Percentiles rank a stretch among this genome's conserved stretches.
Conservation (phyloP, 2,888 invertebrate species). For the Perizoma affinitatum region DNA sequence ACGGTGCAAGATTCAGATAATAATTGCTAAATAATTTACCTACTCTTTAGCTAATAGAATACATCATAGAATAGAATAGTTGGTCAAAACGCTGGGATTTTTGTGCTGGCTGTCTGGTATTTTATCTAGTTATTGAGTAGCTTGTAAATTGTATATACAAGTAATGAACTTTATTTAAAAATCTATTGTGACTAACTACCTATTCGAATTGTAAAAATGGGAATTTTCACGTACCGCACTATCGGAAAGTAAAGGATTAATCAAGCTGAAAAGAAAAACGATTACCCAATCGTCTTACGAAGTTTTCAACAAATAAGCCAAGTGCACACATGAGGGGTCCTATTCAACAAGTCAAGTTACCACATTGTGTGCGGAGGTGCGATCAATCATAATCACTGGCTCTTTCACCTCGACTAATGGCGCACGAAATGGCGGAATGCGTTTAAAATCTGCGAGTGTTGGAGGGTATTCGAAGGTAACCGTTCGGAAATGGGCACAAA, state of each 20-base stretch:
- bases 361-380: constrained; percentile 64
- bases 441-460: constrained; percentile 79
- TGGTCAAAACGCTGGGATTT: no score
- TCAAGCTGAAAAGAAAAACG: constrained; percentile 39
- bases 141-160: no score
- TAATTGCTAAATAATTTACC: neutral
- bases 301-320: constrained; percentile 65
- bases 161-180: no score
- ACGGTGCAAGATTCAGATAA: constrained; percentile 10
- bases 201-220: no score
- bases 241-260: constrained; percentile 43
- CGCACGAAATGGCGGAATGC: constrained; percentile 79
- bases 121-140: no score
- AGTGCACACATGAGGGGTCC: constrained; percentile 70
- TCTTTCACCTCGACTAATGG: constrained; percentile 83
- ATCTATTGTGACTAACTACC: no score
- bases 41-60: no score
- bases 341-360: constrained; percentile 77
- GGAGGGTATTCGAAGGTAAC: constrained; percentile 76
- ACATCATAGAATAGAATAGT: no score
- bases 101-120: no score
- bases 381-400: constrained; percentile 83
- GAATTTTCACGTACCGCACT: no score
- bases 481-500: constrained; percentile 78
- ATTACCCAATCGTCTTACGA: constrained; percentile 46